A percentile compares a stretch with the other conserved stretches of the same genome.
These are phyloP conservation scores for Orbicella faveolata DNA, from an alignment of 64 coral and sea anemone species.

Conservation along the genomic window DNA sequence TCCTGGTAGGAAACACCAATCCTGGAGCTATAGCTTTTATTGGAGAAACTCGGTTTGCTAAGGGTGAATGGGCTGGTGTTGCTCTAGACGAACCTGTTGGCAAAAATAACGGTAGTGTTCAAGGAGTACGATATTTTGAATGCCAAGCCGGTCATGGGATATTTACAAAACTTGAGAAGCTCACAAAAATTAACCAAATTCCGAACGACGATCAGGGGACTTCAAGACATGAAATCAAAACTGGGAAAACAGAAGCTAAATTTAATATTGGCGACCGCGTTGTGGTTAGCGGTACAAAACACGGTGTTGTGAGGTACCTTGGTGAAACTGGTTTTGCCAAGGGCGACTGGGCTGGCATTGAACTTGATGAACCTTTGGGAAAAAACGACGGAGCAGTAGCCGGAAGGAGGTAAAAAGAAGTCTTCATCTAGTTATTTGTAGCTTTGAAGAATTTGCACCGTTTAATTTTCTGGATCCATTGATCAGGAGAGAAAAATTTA, in stretches of 20 bases:
- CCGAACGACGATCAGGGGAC: slow-evolving; percentile 21
- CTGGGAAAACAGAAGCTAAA: slow-evolving; percentile 28
- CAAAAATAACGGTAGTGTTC: slow-evolving; percentile 96
- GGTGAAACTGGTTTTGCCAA: slow-evolving; percentile 98
- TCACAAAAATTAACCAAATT: slow-evolving; percentile 82
- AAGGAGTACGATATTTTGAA: slow-evolving; percentile 89
- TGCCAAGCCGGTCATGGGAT: slow-evolving; percentile 81
- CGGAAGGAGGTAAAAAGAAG: slow-evolving; percentile 78
- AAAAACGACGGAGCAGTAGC: slow-evolving; percentile 99
- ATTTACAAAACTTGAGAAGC: slow-evolving; percentile 91
- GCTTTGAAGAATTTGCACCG: neutral
- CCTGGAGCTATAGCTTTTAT: slow-evolving; percentile 90
- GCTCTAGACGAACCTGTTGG: slow-evolving; percentile 84
- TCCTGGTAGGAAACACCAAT: slow-evolving; percentile 86
- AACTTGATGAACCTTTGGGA: slow-evolving; percentile 89
- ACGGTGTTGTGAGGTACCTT: slow-evolving; percentile 82
- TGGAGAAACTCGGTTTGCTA: slow-evolving; percentile 95
- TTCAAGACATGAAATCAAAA: slow-evolving; percentile 18
- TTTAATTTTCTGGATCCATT: no score
- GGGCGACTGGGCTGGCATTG: slow-evolving; percentile 92
- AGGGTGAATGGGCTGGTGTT: slow-evolving; percentile 96
- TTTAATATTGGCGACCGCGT: slow-evolving; percentile 93
- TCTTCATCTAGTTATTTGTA: neutral
- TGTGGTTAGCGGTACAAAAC: slow-evolving; percentile 88
- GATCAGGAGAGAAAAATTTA: no score